Base-by-base conservation (phyloP, 2,113 vertebrate genomes). In the Gadus chalcogrammus region DNA sequence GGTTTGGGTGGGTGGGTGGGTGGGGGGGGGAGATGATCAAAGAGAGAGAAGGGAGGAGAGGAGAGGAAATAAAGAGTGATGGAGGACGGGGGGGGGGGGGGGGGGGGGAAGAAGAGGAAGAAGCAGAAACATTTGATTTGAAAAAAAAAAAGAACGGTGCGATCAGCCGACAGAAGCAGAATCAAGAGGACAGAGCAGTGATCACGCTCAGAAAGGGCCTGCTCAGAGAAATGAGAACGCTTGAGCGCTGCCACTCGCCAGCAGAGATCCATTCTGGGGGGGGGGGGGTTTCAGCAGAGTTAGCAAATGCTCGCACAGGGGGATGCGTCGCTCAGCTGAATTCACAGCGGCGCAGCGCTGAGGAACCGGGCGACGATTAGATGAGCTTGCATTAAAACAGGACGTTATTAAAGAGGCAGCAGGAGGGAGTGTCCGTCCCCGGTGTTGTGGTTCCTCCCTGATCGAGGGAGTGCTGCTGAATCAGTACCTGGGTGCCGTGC, bases 401-500 rank as follows among this genome's bases (percentile, higher is more conserved):
- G 13, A n/a, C 15, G n/a, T 58, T 58, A 58, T 58, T n/a, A 58
- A n/a, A 58, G 5, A 53, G 8, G 56, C 17, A 61, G 59, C 1
- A 15, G 18, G 18, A 17, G 18, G 20, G 60, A 22, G 11, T 24
- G 7, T 24, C 18, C 20, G 18, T 61, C 60, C 20, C 56, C 67
- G 69, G 24, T 53, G 65, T 67, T 53, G 7, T 35, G 4, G 31
- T 35, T 13, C 42, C 42, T 48, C 42, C 42, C 42, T 48, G 11
- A 48, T 9, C 8, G 11, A 48, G 42, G 42, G 28, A 59, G n/a
- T 2, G 55, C 6, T 58, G 55, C 9, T 53, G 63, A 71, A 5
- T 63, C 68, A 69, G 79, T 92, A 99, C 97, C 95, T 97, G 96
- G 64, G 94, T 94, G 22, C 97, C 97, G 0, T 94, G 96, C 97